Base-by-base conservation (phyloP, 2,888 invertebrate genomes). In the Taphrorychus bicolor region DNA sequence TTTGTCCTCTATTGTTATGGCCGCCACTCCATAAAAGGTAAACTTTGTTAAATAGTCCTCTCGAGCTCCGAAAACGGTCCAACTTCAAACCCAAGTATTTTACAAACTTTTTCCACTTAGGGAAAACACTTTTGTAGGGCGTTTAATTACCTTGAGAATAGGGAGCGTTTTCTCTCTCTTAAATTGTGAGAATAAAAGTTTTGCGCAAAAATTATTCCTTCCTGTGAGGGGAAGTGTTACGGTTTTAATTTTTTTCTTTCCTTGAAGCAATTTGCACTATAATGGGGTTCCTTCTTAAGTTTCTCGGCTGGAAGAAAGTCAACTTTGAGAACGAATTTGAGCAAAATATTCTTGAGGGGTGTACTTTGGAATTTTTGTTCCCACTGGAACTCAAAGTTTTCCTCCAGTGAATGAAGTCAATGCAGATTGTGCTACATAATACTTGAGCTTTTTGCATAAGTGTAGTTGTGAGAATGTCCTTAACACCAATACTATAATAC, bases 11-110 rank as follows among this genome's bases (percentile, higher is more conserved):
- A 74, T 73, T 72, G 72, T 74, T 72, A 74, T 72, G 67, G 71
- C 70, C 59, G 49, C 51, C 70, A 73, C 73, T 70, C 61, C 51
- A 56, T 63, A 71, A 74, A 75, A 76, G 74, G 74, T 75, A 75
- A 76, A 77, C 71, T 76, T 75, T 72, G 74, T 74, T 72, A 74
- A 76, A 76, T 75, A 73, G 72, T 72, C 72, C 73, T 74, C 71
- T 62, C 69, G 73, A 75, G 74, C 70, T 73, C 64, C 59, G 71
- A 69, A 69, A 74, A 74, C 71, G 72, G 59, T 63, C 69, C 32
- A 74, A 75, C 73, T 76, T 75, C 58, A 56, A 65, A 59, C 71
- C 66, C 68, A 70, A 73, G 74, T 74, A 74, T 74, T 75, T 75
- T 73, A 74, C 73, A 75, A 76, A 76, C 63, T 76, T 76, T 73